A percentile compares a stretch with the other conserved stretches of the same genome.
Conservation (phyloP, 1,140 invertebrate species). For the Doryteuthis pealeii region DNA sequence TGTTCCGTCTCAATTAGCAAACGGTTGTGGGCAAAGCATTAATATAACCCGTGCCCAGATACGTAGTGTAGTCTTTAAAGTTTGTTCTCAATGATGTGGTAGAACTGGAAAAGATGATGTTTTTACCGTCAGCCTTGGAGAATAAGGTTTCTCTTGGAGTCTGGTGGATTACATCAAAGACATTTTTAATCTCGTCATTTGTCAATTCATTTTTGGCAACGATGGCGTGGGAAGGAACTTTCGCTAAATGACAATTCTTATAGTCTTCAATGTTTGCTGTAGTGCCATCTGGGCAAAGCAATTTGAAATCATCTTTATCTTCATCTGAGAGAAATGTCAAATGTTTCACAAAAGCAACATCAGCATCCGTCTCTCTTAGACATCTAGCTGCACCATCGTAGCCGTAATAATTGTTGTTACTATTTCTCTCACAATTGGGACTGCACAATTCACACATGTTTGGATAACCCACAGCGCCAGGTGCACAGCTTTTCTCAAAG, state of each 20-base stretch:
- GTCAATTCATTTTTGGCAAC: constrained; percentile 82
- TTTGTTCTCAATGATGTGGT: neutral
- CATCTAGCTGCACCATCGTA: constrained; percentile 86
- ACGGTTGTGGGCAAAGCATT: neutral
- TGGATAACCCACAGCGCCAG: constrained; percentile 79
- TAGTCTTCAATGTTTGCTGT: constrained; percentile 66
- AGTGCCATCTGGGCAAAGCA: constrained; percentile 84
- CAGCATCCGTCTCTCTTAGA: constrained; percentile 74
- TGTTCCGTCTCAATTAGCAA: too few relatives aligned
- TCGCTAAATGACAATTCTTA: constrained; percentile 80
- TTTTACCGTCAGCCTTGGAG: neutral
- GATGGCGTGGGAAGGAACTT: constrained; percentile 85
- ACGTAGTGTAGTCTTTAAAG: neutral
- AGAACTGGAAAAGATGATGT: neutral
- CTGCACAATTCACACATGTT: constrained; percentile 88
- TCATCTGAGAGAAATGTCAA: constrained; percentile 79
- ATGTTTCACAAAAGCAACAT: constrained; percentile 92
- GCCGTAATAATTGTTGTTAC: constrained; percentile 83
- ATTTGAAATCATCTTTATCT: constrained; percentile 80
- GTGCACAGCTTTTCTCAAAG: constrained; percentile 85
- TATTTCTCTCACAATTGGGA: constrained; percentile 77
- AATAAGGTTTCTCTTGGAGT: neutral
- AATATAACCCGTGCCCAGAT: neutral
- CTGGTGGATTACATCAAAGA: neutral
- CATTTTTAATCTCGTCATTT: neutral